Percentiles rank a stretch among this genome's conserved stretches.
These are phyloP conservation scores for Melanotaenia boesemani DNA, from an alignment of 2,797 vertebrate species.

Conservation along the genomic window DNA sequence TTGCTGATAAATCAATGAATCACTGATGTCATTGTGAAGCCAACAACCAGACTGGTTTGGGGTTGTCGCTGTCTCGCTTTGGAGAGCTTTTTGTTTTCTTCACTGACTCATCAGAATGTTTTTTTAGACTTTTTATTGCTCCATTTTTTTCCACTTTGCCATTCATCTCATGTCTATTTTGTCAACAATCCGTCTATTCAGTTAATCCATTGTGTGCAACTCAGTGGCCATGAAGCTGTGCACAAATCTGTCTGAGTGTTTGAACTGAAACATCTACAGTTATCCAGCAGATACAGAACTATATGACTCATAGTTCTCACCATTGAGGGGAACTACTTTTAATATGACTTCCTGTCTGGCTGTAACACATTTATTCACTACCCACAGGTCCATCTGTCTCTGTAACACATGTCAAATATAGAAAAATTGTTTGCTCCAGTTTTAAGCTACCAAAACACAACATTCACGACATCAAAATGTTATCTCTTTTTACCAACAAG, in stretches of 20 bases:
- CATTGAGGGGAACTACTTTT: conserved; percentile 6
- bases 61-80: too few species aligned
- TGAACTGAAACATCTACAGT: conserved; percentile 4
- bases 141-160: neutral
- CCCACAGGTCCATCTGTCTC: conserved; percentile 23
- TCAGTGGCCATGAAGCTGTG: conserved; percentile 7
- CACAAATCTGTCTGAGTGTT: conserved; percentile 51
- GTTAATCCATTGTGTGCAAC: conserved; percentile 29
- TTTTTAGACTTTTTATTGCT: conserved; percentile 2
- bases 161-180: conserved; percentile 9
- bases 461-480: neutral
- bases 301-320: conserved; percentile 39
- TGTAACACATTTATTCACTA: conserved; percentile 34
- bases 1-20: too few species aligned
- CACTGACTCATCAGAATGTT: neutral
- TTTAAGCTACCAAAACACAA: too few species aligned
- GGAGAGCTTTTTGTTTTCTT: neutral
- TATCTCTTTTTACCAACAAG: too few species aligned
- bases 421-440: too few species aligned
- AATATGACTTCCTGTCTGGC: conserved; percentile 43
- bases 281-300: conserved; percentile 21
- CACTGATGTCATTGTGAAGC: too few species aligned
- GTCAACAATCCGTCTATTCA: conserved; percentile 8
- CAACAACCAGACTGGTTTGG: too few species aligned
- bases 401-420: neutral